phyloP scores from a whole-genome alignment of 2,113 vertebrate species.

The Pagrus major region DNA sequence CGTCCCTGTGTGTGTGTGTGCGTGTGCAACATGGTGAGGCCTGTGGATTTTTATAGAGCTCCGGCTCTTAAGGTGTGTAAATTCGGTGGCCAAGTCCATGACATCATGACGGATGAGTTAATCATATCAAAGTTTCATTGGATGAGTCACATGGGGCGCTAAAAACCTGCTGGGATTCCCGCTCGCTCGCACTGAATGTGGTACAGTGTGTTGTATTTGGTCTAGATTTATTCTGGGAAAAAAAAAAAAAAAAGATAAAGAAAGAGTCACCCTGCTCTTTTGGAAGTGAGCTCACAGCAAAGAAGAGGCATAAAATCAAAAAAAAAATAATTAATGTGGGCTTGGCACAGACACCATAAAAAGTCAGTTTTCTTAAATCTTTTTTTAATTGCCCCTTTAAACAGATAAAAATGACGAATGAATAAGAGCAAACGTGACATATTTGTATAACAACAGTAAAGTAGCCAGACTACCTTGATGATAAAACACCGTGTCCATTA shows the following conservation, averaged over 20 bases:
- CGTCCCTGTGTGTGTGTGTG: not conserved
- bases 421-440: too few relatives aligned
- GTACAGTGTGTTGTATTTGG: slow-evolving; percentile 1
- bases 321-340: too few relatives aligned
- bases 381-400: not conserved
- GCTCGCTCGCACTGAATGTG: not conserved
- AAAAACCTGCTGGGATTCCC: slow-evolving; percentile 49
- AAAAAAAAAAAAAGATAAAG: not conserved
- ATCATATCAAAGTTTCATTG: slow-evolving; percentile 77
- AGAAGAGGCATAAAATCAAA: not conserved
- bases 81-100: slow-evolving; percentile 59
- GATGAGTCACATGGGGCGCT: slow-evolving; percentile 64
- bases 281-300: not conserved
- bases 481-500: not conserved
- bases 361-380: not conserved
- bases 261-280: too few relatives aligned
- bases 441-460: too few relatives aligned
- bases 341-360: too few relatives aligned
- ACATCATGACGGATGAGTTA: slow-evolving; percentile 79
- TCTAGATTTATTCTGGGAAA: not conserved
- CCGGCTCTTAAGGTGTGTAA: slow-evolving; percentile 62
- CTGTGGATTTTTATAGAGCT: slow-evolving; percentile 59
- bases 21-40: not conserved
- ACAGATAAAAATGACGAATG: not conserved
- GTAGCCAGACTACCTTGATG: not conserved